A percentile compares a stretch with the other conserved stretches of the same genome.
These are phyloP conservation scores for Cordilura impudica DNA, from an alignment of 2,888 invertebrate species.

Conservation along the genomic window DNA sequence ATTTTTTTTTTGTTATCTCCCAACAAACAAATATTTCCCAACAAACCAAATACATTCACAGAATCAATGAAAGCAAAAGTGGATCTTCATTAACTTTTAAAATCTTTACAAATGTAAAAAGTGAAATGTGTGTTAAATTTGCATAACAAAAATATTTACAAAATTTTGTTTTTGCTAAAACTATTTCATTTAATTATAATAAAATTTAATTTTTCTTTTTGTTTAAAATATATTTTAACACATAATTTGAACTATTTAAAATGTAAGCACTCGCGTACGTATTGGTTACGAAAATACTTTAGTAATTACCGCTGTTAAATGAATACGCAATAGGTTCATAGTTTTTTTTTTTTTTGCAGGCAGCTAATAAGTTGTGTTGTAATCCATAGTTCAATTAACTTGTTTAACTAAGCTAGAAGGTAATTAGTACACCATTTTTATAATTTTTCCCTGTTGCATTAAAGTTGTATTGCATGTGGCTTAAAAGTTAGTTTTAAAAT, in stretches of 20 bases:
- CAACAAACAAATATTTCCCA: conserved; percentile 11
- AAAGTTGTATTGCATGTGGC: too few relatives aligned
- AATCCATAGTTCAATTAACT: conserved; percentile 43
- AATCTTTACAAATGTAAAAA: conserved; percentile 40
- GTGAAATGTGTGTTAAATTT: conserved; percentile 52
- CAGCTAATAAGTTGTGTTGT: neutral
- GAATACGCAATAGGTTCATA: neutral
- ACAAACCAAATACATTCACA: neutral
- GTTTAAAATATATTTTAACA: conserved; percentile 17
- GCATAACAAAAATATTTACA: conserved; percentile 46
- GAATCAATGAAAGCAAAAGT: conserved; percentile 35
- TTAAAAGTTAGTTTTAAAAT: too few relatives aligned
- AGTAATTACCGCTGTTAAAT: neutral
- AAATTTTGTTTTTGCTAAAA: conserved; percentile 23
- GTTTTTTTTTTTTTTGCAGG: neutral
- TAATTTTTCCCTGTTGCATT: too few relatives aligned
- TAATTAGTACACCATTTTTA: neutral
- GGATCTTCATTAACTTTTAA: conserved; percentile 32
- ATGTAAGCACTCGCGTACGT: neutral
- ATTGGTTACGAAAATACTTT: neutral
- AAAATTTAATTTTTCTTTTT: neutral
- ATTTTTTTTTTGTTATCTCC: neutral
- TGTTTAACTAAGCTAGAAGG: conserved; percentile 37
- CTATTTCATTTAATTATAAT: conserved; percentile 15
- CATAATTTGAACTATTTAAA: conserved; percentile 12